Evolutionary conservation across 1,140 invertebrate genomes (phyloP).

Genomic region (Microplitis mediator): DNA sequence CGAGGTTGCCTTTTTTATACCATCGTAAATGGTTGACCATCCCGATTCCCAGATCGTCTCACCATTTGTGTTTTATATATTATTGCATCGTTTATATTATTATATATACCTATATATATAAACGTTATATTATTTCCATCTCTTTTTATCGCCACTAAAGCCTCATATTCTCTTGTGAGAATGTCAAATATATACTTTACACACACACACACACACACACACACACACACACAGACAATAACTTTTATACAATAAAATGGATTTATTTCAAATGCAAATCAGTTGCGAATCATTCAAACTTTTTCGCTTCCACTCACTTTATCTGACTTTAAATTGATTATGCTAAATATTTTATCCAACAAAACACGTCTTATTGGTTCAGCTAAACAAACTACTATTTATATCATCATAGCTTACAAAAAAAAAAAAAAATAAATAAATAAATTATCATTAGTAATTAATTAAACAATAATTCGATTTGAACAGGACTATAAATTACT

Average conservation of each 20-base stretch:
- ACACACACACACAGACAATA: background rate
- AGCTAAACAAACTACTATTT: too few species aligned
- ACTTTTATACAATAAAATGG: background rate
- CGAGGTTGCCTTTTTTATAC: slow-evolving; percentile 21
- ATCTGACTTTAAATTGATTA: background rate
- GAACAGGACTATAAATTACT: too few species aligned
- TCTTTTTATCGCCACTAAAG: background rate
- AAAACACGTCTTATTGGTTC: too few species aligned
- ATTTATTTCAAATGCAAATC: slow-evolving; percentile 24
- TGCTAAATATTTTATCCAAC: background rate
- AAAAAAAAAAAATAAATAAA: too few species aligned
- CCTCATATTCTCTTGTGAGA: slow-evolving; percentile 14
- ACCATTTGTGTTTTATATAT: slow-evolving; percentile 13
- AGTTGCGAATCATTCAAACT: slow-evolving; percentile 12
- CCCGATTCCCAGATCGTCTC: slow-evolving; percentile 21
- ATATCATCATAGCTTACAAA: background rate
- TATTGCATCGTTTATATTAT: background rate
- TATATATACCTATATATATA: background rate
- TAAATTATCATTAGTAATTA: too few species aligned
- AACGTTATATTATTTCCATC: background rate
- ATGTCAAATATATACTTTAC: slow-evolving; percentile 12
- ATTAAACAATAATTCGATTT: too few species aligned
- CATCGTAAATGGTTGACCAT: slow-evolving; percentile 27
- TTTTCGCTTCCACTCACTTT: slow-evolving; percentile 5
- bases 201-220: too few species aligned